Base-by-base conservation (phyloP, 2,888 invertebrate species). In the Dasypogon diadema region DNA sequence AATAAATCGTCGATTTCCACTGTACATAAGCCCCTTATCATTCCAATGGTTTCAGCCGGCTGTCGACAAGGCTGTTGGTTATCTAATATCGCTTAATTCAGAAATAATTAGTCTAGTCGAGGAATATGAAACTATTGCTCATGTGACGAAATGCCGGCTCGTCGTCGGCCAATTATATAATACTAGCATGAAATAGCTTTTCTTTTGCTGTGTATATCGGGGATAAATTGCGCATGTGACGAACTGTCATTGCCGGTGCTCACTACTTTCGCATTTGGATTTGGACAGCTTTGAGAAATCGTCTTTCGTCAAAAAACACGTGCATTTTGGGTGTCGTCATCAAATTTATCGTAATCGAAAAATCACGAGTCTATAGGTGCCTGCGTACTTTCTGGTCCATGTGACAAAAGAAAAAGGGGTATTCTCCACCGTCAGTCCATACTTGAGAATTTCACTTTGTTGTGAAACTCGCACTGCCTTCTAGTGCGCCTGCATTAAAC, bases 261-360 rank as follows among this genome's bases (percentile, higher is more conserved):
- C 30, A 58, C 14, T 26, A 16, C 16, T 8, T n/a, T 5, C 6
- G 5, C 22, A 10, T 5, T 55, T n/a, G n/a, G n/a, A n/a, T 48
- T 48, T 14, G 12, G 5, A 14, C n/a, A 14, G 48, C 14, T 12
- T 1, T 10, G 55, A 2, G 55, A 10, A 12, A 55, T 10, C 21
- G 51, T 24, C 10, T 73, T 34, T 73, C 73, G 73, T 73, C 26
- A 42, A 73, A 56, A 58, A 73, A 58, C 73, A 73, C 73, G 73
- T 73, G 73, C 26, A 58, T 58, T 4, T 34, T 54, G 6, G 6
- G 14, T 54, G 26, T 10, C 70, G 54, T 70, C 54, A 70, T 12
- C 6, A 70, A 30, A 70, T 30, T 70, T 51, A 70, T 54, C 70
- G 70, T 21, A 21, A 18, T 6, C 21, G 51, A 16, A n/a, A 54